Percentiles rank a stretch among this genome's conserved stretches.
Conservation (phyloP, 2,797 vertebrate genomes). For the Thaleichthys pacificus region DNA sequence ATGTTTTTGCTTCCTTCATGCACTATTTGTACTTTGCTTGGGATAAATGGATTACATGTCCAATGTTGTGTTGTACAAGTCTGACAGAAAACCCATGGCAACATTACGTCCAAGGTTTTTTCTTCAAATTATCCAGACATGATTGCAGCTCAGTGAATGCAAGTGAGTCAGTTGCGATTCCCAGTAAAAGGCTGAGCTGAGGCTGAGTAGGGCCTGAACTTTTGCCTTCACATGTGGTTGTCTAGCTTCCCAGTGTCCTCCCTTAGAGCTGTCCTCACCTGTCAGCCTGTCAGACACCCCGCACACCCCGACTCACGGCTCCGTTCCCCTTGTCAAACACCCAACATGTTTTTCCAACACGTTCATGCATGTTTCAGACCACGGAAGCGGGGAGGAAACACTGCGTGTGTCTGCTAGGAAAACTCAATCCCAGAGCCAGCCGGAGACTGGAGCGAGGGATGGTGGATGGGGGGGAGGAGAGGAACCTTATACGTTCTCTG, state of each 20-base stretch:
- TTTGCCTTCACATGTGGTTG: slow-evolving; percentile 4
- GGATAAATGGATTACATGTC: too few species aligned
- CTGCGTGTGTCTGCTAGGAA: background rate
- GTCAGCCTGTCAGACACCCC: slow-evolving; percentile 36
- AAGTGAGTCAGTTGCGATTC: background rate
- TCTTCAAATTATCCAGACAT: background rate
- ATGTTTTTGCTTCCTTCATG: too few species aligned
- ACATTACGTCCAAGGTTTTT: too few species aligned
- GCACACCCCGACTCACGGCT: slow-evolving; percentile 9
- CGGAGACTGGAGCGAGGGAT: slow-evolving; percentile 1
- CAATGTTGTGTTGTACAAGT: too few species aligned
- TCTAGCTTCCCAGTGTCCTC: slow-evolving; percentile 19
- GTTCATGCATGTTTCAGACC: slow-evolving; percentile 16
- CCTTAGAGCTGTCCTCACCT: slow-evolving; percentile 19
- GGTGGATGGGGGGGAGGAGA: slow-evolving; percentile 6
- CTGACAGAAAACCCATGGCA: background rate
- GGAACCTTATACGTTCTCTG: background rate
- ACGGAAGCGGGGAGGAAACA: background rate
- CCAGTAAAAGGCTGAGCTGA: background rate
- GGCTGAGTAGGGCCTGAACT: too few species aligned
- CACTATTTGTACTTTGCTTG: too few species aligned
- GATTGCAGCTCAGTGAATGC: background rate
- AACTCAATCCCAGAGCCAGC: background rate
- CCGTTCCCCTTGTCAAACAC: slow-evolving; percentile 1
- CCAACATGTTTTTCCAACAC: slow-evolving; percentile 17